phyloP scores from a whole-genome alignment of 2,888 invertebrate species.

The Epinotia nisella region DNA sequence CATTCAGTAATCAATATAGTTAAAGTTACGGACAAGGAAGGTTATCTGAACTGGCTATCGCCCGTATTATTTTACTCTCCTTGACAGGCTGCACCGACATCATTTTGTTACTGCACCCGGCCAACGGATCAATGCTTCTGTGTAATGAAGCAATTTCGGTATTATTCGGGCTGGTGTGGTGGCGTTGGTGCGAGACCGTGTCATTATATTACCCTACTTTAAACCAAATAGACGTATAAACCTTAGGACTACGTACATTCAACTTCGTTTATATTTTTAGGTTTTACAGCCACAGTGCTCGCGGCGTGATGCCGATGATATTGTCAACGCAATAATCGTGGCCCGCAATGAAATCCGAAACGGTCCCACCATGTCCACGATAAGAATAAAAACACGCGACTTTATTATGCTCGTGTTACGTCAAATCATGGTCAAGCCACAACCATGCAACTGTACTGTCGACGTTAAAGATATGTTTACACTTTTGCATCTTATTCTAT shows the following conservation, averaged over 20 bases:
- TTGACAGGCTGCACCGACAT: conserved; percentile 34
- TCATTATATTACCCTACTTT: conserved; percentile 18
- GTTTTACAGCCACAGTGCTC: conserved; percentile 31
- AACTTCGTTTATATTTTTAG: neutral
- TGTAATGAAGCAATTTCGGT: conserved; percentile 43
- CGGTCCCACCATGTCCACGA: conserved; percentile 41
- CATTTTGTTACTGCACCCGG: conserved; percentile 25
- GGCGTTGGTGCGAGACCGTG: conserved; percentile 53
- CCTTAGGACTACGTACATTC: neutral
- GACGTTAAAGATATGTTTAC: too few relatives aligned
- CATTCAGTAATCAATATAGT: conserved; percentile 36
- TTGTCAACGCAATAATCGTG: conserved; percentile 43
- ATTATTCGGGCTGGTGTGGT: conserved; percentile 37
- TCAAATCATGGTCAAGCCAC: neutral
- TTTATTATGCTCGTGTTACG: conserved; percentile 4
- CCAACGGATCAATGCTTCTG: conserved; percentile 38
- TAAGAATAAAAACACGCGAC: conserved; percentile 27
- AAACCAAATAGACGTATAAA: conserved; percentile 14
- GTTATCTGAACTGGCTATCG: conserved; percentile 44
- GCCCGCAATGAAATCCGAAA: conserved; percentile 47
- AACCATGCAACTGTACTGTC: neutral
- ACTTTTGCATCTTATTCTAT: too few relatives aligned
- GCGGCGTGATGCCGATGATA: conserved; percentile 40
- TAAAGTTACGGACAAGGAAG: conserved; percentile 42
- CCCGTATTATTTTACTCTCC: conserved; percentile 42